Base-by-base conservation (phyloP, 2,113 vertebrate genomes). In the Brachionichthys hirsutus region DNA sequence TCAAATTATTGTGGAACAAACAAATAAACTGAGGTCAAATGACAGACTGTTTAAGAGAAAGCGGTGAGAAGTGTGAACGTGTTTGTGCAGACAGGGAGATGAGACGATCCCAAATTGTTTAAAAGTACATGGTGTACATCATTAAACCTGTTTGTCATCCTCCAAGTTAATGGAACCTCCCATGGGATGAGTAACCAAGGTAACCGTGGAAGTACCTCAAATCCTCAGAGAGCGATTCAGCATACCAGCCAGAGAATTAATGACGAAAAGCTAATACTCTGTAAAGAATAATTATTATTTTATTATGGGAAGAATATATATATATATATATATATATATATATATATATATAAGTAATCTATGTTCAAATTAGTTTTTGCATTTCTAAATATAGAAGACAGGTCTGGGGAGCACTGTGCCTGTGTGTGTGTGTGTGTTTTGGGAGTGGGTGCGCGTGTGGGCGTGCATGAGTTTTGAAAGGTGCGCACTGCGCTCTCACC, bases 91-190 rank as follows among this genome's bases (percentile, higher is more conserved):
- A 16, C 4, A 7, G 2, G 36, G 15, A 3, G 7, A 45, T 11
- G n/a, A 12, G 52, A 2, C 20, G 15, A 17, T 30, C 8, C 4
- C 11, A 45, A 12, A 22, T 41, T 19, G 30, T 19, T 43, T 35
- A 16, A 22, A 2, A 19, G 66, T 17, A 55, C 55, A 60, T 40
- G 0, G 2, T 41, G 55, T 57, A 14, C 50, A 20, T 15, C 44
- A 50, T 7, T n/a, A 9, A 43, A 52, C 36, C 11, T 89, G 87
- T 89, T 91, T 56, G 67, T 52, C 76, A 43, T 77, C 59, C 71
- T 75, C 64, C 20, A 71, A 71, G 66, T 69, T 69, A 52, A 20
- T 1, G 1, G 40, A 56, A 51, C 45, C 9, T 77, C 67, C 76
- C 72, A 45, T 10, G 70, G 71, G 80, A 58, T 20, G 22, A 48